Base-by-base conservation (phyloP, 2,113 vertebrate genomes). In the Okapia johnstoni region DNA sequence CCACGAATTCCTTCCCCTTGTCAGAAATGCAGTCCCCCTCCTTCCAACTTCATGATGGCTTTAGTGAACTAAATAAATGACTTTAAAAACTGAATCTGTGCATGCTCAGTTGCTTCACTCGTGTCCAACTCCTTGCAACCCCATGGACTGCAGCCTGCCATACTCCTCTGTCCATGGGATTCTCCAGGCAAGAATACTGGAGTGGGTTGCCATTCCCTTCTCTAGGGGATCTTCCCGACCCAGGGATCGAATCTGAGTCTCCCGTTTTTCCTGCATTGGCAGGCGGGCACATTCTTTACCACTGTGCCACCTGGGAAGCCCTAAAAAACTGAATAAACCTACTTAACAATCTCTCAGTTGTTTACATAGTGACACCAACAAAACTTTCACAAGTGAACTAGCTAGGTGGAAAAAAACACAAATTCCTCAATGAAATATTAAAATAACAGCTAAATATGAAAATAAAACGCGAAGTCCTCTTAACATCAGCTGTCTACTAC, bases 371-470 rank as follows among this genome's bases (percentile, higher is more conserved):
- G 26, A 91, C 50, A 91, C 25, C 46, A 93, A 96, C 50, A 94
- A 86, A 94, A 94, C 19, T 13, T 57, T n/a, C 40, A 80, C 79
- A 96, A 95, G 48, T 85, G 16, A 93, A 90, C 84, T 79, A 76
- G 40, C 55, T 87, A 50, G 6, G 4, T 7, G 15, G 30, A 13
- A 36, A 85, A 93, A 77, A 76, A 79, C 36, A 95, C 40, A 96
- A 85, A 87, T 89, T 92, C 28, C 81, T 96, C 46, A 94, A 77
- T 25, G 25, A 94, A 96, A 87, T 85, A 96, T 55, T 89, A 84
- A 90, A 95, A 87, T 21, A 90, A 17, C 28, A 90, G 17, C 40
- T 52, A 95, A 83, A 13, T 48, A 96, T 93, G 48, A 90, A 95
- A 77, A 83, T 66, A 94, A 94, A 96, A 96, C 8, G 33, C 17